Conservation (phyloP, 1,140 invertebrate species). For the Bombus consobrinus region DNA sequence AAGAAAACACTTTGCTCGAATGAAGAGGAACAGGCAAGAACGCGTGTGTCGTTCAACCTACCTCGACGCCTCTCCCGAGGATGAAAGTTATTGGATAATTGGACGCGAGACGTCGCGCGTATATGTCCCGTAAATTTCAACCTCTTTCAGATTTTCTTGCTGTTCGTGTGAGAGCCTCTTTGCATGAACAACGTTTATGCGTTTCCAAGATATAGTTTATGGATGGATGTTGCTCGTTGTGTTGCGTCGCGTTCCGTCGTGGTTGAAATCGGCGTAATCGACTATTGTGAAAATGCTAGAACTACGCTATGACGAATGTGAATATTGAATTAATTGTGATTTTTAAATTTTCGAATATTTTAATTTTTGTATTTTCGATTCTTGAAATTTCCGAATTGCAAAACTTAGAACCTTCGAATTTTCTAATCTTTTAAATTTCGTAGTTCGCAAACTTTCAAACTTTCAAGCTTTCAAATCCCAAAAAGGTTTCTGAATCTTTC, state of each 20-base stretch:
- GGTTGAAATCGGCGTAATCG: neutral
- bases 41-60: constrained; percentile 32
- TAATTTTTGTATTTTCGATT: too few relatives aligned
- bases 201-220: neutral
- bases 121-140: constrained; percentile 15
- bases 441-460: too few relatives aligned
- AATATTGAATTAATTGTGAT: neutral
- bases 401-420: too few relatives aligned
- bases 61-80: neutral
- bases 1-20: constrained; percentile 1
- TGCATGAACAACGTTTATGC: neutral
- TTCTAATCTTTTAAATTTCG: too few relatives aligned
- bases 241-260: too few relatives aligned
- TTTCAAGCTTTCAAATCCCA: too few relatives aligned
- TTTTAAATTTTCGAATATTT: neutral
- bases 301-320: too few relatives aligned
- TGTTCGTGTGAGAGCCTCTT: too few relatives aligned
- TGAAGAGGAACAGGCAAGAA: neutral
- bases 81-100: constrained; percentile 53
- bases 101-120: neutral
- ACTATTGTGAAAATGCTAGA: neutral
- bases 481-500: too few relatives aligned
- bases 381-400: too few relatives aligned
- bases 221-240: neutral
- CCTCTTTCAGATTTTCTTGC: neutral